These are phyloP conservation scores for Drosophila multiciliata DNA, from an alignment of 2,888 invertebrate species.

Conservation along the genomic window DNA sequence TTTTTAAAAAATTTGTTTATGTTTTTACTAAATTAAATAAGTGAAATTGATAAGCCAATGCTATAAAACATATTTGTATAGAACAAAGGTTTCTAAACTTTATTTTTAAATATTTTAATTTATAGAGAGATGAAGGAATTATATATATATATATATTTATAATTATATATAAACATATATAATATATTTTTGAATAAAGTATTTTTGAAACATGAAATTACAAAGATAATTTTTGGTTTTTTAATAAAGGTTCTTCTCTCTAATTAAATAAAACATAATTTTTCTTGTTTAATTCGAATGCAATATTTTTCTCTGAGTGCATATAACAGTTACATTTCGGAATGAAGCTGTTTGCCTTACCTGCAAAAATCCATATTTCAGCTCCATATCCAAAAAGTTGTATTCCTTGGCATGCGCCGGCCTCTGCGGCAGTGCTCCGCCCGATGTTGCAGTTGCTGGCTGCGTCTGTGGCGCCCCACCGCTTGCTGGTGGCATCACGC, in stretches of 20 bases:
- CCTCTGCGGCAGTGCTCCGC: conserved; percentile 85
- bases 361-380: conserved; percentile 97
- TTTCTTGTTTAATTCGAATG: background rate
- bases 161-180: background rate
- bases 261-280: background rate
- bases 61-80: background rate
- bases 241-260: too few relatives aligned
- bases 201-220: background rate
- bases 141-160: background rate
- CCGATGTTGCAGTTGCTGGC: conserved; percentile 74
- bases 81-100: background rate
- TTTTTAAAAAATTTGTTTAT: too few relatives aligned
- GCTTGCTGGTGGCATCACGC: conserved; percentile 67
- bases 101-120: background rate
- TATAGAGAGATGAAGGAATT: too few relatives aligned
- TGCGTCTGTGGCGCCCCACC: conserved; percentile 77
- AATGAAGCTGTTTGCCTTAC: conserved; percentile 85
- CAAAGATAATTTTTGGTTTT: background rate
- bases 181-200: background rate
- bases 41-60: background rate
- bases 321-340: background rate
- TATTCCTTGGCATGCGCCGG: conserved; percentile 92
- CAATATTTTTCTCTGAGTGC: background rate
- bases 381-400: conserved; percentile 95
- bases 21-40: background rate